Base-by-base conservation (phyloP, 2,888 invertebrate genomes). In the Lithophane semibrunnea region DNA sequence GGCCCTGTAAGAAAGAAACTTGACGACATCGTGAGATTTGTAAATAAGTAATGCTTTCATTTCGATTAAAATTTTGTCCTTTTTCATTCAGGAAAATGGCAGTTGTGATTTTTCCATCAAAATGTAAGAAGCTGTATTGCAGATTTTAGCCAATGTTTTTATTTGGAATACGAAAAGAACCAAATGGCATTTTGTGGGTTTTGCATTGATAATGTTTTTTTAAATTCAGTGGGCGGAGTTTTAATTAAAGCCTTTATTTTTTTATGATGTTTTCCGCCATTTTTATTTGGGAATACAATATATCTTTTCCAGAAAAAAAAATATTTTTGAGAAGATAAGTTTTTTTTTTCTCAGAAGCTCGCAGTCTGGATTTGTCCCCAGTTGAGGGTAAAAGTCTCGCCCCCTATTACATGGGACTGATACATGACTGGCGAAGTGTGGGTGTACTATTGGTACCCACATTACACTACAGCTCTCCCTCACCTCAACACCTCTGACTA, bases 61-160 rank as follows among this genome's bases (percentile, higher is more conserved):
- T 67, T 58, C 18, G 49, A 64, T 68, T 56, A 56, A 60, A 82
- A 72, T 56, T 49, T 58, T 58, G 21, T 67, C 63, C n/a, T 58
- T 68, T 68, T 76, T 64, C 56, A 56, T 66, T 61, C 47, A 49
- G 9, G 7, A 42, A 82, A 79, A 77, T 63, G 16, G 13, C 56
- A 47, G 47, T 47, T 58, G 10, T 37, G n/a, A 37, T 64, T 75
- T 47, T 79, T 37, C 21, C 4, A 16, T 44, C 24, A 21, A 47
- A 67, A 67, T 63, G 16, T 67, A 67, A 76, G 77, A 58, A 64
- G 63, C 58, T 64, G 37, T 29, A 29, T 77, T 75, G 63, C 13
- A 58, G 47, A 42, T 75, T 67, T 66, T 12, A 54, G n/a, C 12
- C 42, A 44, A 61, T 37, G 21, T 60, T 81, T 29, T 0, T 4